Evolutionary conservation across 2,113 vertebrate genomes (phyloP), one percentile per base, ranked within the genome.

Genomic region (Mola mola): DNA sequence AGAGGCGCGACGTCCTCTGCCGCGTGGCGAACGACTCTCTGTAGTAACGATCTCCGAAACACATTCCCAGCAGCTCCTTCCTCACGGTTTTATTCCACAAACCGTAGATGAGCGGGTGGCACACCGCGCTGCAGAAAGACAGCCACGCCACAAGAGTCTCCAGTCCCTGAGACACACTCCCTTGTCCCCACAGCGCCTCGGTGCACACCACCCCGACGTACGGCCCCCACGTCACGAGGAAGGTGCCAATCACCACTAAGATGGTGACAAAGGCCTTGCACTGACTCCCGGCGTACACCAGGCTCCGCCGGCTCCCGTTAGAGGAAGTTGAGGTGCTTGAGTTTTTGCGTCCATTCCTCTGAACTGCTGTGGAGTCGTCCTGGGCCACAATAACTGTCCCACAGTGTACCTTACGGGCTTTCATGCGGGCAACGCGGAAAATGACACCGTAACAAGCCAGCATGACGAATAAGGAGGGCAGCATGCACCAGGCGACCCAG

Each of bases 21-120:
- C 94, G 91, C 8, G 93, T 96, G 19, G 95, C 94, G 7, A 98
- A 98, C 0, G 97, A 93, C 77, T 97, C 97, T 8, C 96, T 90
- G 71, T 96, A 97, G 69, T 98, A 97, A 8, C 96, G 93, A 69
- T 96, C 96, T 17, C 96, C 96, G 2, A 96, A 98, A 86, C 97
- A 99, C 94, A 98, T 96, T 33, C 96, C 94, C 66, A 99, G 89
- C 1, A 99, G 93, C 21, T 99, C 97, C 81, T 96, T 99, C 66
- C 96, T 94, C 13, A 99, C 97, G 0, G 96, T 99, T 91, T 99
- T 99, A 83, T 99, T 99, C 98, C 98, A 99, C 48, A 99, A 86
- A 6, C 96, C 98, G 0, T 99, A 99, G 89, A 99, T 98, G 3
- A 98, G 91, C 0, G 97, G 97, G 66, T 99, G 97, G 81, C 97